These are phyloP conservation scores for Elgonia sp. DNA, from an alignment of 2,888 invertebrate species.

Conservation along the genomic window DNA sequence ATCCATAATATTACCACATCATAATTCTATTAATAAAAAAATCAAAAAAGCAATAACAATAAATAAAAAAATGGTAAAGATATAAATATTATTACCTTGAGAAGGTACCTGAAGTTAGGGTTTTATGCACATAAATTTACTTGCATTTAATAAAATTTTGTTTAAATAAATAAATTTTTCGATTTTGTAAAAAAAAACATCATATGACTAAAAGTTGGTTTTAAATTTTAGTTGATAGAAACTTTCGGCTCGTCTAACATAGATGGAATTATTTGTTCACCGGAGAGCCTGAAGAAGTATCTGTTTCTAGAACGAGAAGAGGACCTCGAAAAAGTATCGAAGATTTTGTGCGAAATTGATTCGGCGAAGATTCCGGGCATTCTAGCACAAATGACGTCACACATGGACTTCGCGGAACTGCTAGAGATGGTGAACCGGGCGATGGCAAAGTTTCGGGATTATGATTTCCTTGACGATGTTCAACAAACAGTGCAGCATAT, in stretches of 20 bases:
- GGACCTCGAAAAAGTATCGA: conserved; percentile 84
- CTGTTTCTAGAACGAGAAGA: conserved; percentile 81
- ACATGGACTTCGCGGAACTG: conserved; percentile 88
- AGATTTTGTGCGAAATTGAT: conserved; percentile 87
- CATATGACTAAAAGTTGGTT: neutral
- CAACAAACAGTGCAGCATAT: conserved; percentile 87
- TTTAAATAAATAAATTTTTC: neutral
- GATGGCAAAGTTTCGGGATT: conserved; percentile 87
- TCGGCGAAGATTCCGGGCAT: conserved; percentile 86
- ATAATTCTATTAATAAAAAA: too few relatives aligned
- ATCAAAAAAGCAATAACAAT: too few relatives aligned
- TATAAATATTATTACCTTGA: too few relatives aligned
- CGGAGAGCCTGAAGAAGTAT: conserved; percentile 82
- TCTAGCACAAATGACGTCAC: conserved; percentile 87
- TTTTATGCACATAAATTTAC: too few relatives aligned
- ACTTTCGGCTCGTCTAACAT: conserved; percentile 83
- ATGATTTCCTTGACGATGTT: conserved; percentile 86
- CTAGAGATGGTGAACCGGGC: conserved; percentile 87
- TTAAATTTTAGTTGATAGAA: conserved; percentile 77
- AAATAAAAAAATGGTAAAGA: too few relatives aligned
- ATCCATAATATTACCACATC: too few relatives aligned
- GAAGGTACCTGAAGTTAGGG: too few relatives aligned
- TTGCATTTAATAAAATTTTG: neutral
- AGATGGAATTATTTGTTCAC: conserved; percentile 82
- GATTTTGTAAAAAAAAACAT: neutral